Evolutionary conservation across 2,113 vertebrate genomes (phyloP).

Genomic region (Saccopteryx bilineata): DNA sequence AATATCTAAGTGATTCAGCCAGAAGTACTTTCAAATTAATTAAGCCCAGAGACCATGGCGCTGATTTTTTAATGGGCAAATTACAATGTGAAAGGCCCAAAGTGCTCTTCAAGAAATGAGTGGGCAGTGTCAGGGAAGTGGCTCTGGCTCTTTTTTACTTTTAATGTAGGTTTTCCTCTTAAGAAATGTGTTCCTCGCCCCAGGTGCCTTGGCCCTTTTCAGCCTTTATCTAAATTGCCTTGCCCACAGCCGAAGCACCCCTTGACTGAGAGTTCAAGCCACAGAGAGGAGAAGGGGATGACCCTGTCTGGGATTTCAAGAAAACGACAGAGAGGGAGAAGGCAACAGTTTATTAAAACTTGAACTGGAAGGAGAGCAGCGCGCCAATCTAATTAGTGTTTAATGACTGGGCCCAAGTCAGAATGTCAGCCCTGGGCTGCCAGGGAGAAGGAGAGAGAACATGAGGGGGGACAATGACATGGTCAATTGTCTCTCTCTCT

Average conservation of each 20-base stretch:
- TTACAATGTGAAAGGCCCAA: constrained; percentile 6
- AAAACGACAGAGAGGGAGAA: background rate
- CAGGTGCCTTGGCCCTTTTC: background rate
- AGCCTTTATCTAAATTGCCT: background rate
- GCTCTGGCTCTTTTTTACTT: background rate
- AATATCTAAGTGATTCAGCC: constrained; percentile 53
- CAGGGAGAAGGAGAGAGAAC: background rate
- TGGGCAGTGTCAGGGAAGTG: background rate
- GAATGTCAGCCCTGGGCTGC: background rate
- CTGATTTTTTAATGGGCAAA: constrained; percentile 64
- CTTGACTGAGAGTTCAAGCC: background rate
- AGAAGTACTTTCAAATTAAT: constrained; percentile 64
- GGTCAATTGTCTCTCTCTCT: background rate
- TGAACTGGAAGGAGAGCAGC: constrained; percentile 13
- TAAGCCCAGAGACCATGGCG: background rate
- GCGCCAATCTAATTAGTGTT: constrained; percentile 29
- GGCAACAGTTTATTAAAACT: constrained; percentile 62
- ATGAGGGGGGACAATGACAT: background rate
- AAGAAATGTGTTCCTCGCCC: constrained; percentile 24
- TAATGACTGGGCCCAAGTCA: constrained; percentile 48
- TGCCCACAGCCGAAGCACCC: background rate
- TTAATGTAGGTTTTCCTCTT: background rate
- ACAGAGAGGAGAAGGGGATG: background rate
- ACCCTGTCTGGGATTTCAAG: constrained; percentile 12
- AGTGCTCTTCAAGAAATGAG: background rate